These are phyloP conservation scores for Syngnathus scovelli DNA, from an alignment of 2,113 vertebrate species.

Conservation along the genomic window DNA sequence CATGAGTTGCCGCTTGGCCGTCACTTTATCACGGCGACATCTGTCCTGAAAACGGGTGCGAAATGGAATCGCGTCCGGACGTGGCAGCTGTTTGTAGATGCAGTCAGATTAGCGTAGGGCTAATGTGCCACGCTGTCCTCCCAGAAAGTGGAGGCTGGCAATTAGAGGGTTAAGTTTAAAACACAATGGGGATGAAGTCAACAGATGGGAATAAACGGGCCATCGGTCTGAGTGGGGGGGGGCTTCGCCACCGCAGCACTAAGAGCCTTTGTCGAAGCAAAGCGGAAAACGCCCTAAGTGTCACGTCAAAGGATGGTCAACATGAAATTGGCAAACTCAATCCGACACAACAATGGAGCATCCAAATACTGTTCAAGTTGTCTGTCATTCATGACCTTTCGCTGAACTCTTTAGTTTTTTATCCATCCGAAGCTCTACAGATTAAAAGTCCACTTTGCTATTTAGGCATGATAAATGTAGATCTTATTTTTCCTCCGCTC, in stretches of 20 bases:
- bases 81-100: conserved; percentile 69
- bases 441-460: no score
- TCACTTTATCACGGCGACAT: conserved; percentile 45
- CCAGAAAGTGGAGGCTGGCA: conserved; percentile 62
- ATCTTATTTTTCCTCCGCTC: background rate
- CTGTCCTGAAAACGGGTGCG: conserved; percentile 28
- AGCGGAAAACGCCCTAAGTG: background rate
- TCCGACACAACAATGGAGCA: background rate
- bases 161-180: conserved; percentile 69
- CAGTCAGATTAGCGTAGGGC: conserved; percentile 62
- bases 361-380: background rate
- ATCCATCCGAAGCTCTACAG: no score
- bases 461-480: background rate
- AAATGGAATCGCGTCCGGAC: conserved; percentile 17
- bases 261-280: conserved; percentile 41
- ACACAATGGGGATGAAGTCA: conserved; percentile 72
- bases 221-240: conserved; percentile 42
- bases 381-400: no score
- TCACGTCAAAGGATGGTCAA: background rate
- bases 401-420: no score
- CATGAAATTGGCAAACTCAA: background rate
- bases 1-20: background rate
- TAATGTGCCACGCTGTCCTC: conserved; percentile 60
- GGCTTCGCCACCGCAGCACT: conserved; percentile 35
- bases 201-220: conserved; percentile 70